Base-by-base conservation (phyloP, 1,140 invertebrate genomes). In the Camponotus floridanus region DNA sequence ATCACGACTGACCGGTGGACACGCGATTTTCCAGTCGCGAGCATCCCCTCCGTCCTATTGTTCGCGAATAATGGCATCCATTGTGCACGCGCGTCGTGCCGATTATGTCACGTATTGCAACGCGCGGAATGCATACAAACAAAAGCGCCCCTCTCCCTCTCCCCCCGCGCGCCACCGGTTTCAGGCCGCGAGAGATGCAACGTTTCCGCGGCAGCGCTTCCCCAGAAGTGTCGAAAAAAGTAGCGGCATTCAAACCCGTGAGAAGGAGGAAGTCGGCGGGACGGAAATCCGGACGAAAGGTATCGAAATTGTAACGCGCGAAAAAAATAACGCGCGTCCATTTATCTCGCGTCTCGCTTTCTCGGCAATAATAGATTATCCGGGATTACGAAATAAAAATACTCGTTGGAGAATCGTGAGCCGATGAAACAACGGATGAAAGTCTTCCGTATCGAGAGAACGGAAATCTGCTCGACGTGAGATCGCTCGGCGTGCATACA, bases 91-190 rank as follows among this genome's bases (percentile, higher is more conserved):
- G 86, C 86, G 89, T 86, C 51, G 70, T 80, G 78, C 61, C 83
- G 90, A 89, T 91, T 89, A 91, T 84, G 89, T 87, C 90, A 88
- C 87, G 87, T 86, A 91, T 59, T 33, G 71, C 55, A 61, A 89
- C 86, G 61, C 86, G 88, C 62, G 88, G 86, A 90, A 90, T 86
- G 88, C 89, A 88, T 90, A 85, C 88, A 67, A 86, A 88, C 65
- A 87, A 90, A 90, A 90, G 36, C 83, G 51, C 11, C 62, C n/a
- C n/a, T n/a, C n/a, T n/a, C n/a, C n/a, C n/a, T n/a, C n/a, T n/a
- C n/a, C 51, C 26, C 70, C 11, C 15, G 67, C 42, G 36, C 48
- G 61, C 11, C 48, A 31, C 8, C 8, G 42, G 15, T 59, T 33
- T 57, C 76, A 45, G 45, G 42, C 57, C 55, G 45, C 59, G 67